A percentile compares a stretch with the other conserved stretches of the same genome.
Evolutionary conservation across 2,797 vertebrate genomes (phyloP).

Genomic region (Onychomys torridus): DNA sequence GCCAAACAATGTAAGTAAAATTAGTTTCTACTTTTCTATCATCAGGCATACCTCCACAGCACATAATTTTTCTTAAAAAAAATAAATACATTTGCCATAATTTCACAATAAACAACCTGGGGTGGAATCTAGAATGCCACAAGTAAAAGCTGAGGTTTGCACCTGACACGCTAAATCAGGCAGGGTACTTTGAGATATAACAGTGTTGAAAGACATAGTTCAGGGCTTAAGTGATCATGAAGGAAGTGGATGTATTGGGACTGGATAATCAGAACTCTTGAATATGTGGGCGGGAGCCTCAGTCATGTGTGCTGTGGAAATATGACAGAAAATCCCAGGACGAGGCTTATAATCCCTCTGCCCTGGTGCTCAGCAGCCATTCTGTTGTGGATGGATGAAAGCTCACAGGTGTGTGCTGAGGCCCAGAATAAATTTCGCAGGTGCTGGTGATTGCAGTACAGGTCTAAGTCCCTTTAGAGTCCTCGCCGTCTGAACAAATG

Average conservation of each 20-base stretch:
- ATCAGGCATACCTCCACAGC: not conserved
- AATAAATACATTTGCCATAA: not conserved
- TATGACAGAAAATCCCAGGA: conserved; percentile 57
- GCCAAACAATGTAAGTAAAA: not conserved
- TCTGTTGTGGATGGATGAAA: conserved; percentile 67
- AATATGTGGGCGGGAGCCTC: conserved; percentile 8
- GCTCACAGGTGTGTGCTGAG: conserved; percentile 77
- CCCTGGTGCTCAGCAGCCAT: conserved; percentile 24
- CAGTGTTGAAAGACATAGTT: not conserved
- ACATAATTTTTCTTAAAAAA: not conserved
- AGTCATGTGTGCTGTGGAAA: conserved; percentile 30
- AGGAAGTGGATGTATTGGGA: not conserved
- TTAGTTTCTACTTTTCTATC: not conserved
- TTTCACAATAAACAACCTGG: not conserved
- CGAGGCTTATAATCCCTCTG: conserved; percentile 46
- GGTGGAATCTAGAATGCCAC: not conserved
- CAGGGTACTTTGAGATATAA: not conserved
- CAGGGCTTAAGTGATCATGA: not conserved
- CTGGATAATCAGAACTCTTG: conserved; percentile 11
- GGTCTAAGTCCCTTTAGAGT: conserved; percentile 76
- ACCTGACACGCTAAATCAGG: not conserved
- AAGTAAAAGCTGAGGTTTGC: not conserved
- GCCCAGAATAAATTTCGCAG: conserved; percentile 78
- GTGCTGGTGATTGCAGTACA: conserved; percentile 74
- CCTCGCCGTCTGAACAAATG: conserved; percentile 73